phyloP scores from a whole-genome alignment of 2,888 invertebrate genomes.

The Arge pagana region DNA sequence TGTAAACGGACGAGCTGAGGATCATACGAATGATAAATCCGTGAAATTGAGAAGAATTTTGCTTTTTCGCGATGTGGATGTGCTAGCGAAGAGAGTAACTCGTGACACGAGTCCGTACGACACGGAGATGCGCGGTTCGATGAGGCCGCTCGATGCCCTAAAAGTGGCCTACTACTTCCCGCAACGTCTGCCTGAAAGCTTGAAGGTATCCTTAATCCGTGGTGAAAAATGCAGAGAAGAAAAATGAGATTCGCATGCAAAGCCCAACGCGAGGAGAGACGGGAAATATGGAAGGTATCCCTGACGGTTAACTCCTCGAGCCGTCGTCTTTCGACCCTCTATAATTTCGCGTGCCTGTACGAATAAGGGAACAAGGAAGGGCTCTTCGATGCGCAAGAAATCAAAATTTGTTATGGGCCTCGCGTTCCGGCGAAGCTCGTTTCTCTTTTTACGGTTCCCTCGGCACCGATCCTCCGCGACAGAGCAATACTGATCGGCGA shows the following conservation, averaged over 20 bases:
- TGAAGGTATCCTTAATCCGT: not conserved
- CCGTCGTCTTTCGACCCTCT: slow-evolving; percentile 7
- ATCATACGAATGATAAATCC: too few species aligned
- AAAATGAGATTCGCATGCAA: slow-evolving; percentile 9
- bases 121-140: too few species aligned
- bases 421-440: slow-evolving; percentile 13
- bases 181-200: too few species aligned
- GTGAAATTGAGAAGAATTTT: too few species aligned
- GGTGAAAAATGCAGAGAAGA: slow-evolving; percentile 8
- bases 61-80: too few species aligned
- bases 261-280: not conserved
- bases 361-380: not conserved
- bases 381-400: slow-evolving; percentile 20
- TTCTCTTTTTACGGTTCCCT: slow-evolving; percentile 22
- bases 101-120: too few species aligned
- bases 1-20: too few species aligned
- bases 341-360: slow-evolving; percentile 3
- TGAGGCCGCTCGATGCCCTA: too few species aligned
- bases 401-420: slow-evolving; percentile 23
- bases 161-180: too few species aligned
- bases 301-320: slow-evolving; percentile 11
- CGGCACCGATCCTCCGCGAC: slow-evolving; percentile 19
- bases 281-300: slow-evolving; percentile 4
- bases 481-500: slow-evolving; percentile 20
- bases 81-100: too few species aligned